Conservation (phyloP, 2,113 vertebrate species). For the Myotis davidii region DNA sequence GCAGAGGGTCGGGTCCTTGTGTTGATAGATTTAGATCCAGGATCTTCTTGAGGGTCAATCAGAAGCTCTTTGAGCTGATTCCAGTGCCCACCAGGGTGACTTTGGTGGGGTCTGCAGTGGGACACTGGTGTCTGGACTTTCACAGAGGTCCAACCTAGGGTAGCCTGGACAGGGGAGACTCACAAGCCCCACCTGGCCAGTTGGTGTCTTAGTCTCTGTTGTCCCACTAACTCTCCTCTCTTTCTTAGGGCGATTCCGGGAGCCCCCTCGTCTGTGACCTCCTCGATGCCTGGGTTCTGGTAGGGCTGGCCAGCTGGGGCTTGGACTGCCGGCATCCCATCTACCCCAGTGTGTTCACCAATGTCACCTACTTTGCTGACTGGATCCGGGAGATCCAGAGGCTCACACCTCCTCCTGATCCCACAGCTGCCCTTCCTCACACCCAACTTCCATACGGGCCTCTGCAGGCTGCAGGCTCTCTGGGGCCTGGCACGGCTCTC, state of each 20-base stretch:
- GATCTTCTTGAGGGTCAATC: background rate
- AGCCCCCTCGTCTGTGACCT: slow-evolving; percentile 87
- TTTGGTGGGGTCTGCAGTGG: background rate
- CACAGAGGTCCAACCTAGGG: background rate
- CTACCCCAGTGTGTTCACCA: slow-evolving; percentile 89
- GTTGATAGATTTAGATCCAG: background rate
- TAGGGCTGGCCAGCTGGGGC: slow-evolving; percentile 91
- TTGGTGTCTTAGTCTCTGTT: background rate
- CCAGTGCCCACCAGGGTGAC: background rate
- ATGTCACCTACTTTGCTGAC: slow-evolving; percentile 80
- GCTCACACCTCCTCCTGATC: background rate
- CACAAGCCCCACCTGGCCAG: accelerated
- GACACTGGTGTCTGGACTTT: background rate
- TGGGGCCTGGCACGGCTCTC: accelerated
- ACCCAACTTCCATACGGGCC: too few species aligned
- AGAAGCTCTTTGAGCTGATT: background rate
- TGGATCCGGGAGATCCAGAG: slow-evolving; percentile 80
- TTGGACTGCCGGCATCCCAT: slow-evolving; percentile 83
- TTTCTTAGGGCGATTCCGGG: slow-evolving; percentile 87
- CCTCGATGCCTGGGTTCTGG: slow-evolving; percentile 84
- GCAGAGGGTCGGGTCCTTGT: background rate
- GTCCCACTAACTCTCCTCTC: background rate
- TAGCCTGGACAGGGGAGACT: too few species aligned
- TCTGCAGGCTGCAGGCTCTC: background rate
- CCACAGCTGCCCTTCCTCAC: background rate